phyloP scores from a whole-genome alignment of 2,797 vertebrate species.

The Enoplosus armatus region DNA sequence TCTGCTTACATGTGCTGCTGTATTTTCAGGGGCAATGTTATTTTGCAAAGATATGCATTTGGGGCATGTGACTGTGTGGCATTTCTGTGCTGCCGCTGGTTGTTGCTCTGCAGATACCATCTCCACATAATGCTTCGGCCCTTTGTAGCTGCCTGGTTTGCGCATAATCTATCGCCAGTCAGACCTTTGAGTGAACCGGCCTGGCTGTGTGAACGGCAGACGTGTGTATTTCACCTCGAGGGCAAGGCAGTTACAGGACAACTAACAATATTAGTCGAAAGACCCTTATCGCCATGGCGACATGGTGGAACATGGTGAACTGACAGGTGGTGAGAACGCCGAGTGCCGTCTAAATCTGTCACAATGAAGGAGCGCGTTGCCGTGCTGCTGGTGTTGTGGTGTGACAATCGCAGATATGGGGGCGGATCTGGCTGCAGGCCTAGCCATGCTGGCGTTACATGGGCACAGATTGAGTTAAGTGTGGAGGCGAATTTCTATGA shows the following conservation, averaged over 20 bases:
- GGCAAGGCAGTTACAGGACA: constrained; percentile 52
- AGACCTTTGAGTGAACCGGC: constrained; percentile 57
- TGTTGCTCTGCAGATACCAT: constrained; percentile 43
- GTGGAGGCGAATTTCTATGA: constrained; percentile 77
- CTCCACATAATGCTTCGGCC: constrained; percentile 41
- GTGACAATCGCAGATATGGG: constrained; percentile 71
- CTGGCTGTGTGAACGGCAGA: constrained; percentile 53
- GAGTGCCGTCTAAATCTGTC: constrained; percentile 74
- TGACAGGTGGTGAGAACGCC: constrained; percentile 72
- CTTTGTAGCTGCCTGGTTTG: constrained; percentile 42
- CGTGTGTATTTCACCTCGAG: constrained; percentile 51
- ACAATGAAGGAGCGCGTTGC: constrained; percentile 66
- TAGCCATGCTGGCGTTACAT: constrained; percentile 67
- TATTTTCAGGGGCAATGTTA: constrained; percentile 18
- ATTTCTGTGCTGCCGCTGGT: constrained; percentile 36
- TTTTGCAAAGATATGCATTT: constrained; percentile 55
- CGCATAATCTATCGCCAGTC: constrained; percentile 58
- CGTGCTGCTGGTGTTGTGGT: constrained; percentile 67
- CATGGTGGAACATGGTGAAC: constrained; percentile 52
- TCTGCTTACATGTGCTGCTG: constrained; percentile 8
- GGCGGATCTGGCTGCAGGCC: constrained; percentile 74
- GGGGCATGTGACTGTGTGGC: constrained; percentile 36
- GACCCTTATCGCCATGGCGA: constrained; percentile 59
- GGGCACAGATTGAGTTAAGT: constrained; percentile 76
- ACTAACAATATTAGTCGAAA: constrained; percentile 56